Conservation (phyloP, 2,888 invertebrate species). For the Nomada fucata region DNA sequence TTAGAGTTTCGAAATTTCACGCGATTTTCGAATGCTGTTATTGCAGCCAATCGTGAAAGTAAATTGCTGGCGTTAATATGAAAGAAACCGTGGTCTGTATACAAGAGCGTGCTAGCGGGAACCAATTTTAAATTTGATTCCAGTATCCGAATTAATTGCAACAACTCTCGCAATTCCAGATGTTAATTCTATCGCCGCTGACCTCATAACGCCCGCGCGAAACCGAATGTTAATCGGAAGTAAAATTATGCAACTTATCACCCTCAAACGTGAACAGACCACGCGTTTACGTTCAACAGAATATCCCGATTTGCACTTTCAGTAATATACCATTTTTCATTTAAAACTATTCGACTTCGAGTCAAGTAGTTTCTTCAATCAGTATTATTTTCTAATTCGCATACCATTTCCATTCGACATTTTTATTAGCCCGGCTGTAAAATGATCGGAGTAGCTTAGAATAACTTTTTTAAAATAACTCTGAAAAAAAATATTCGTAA, state of each 20-base stretch:
- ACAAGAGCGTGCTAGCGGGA: slow-evolving; percentile 31
- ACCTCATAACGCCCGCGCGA: slow-evolving; percentile 8
- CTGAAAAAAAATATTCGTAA: too few relatives aligned
- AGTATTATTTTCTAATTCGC: too few relatives aligned
- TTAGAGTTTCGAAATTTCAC: slow-evolving; percentile 6
- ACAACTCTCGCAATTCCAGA: slow-evolving; percentile 31
- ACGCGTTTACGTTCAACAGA: background rate
- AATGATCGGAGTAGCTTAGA: too few relatives aligned
- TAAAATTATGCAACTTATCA: slow-evolving; percentile 5
- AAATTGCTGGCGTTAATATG: slow-evolving; percentile 41
- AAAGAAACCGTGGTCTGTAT: slow-evolving; percentile 33
- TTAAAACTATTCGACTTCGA: too few relatives aligned
- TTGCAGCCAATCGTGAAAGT: slow-evolving; percentile 16
- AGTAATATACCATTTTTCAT: background rate
- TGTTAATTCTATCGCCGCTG: slow-evolving; percentile 33
- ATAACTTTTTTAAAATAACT: too few relatives aligned
- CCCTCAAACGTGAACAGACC: background rate
- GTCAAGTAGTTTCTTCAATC: too few relatives aligned
- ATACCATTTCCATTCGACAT: too few relatives aligned
- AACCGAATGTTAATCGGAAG: slow-evolving; percentile 22
- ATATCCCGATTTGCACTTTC: background rate
- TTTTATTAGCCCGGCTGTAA: too few relatives aligned
- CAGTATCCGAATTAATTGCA: slow-evolving; percentile 30
- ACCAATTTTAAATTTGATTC: slow-evolving; percentile 51
- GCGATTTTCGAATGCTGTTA: background rate